A percentile compares a stretch with the other conserved stretches of the same genome.
Conservation (phyloP, 2,797 vertebrate species). For the Rhinogobio ventralis region DNA sequence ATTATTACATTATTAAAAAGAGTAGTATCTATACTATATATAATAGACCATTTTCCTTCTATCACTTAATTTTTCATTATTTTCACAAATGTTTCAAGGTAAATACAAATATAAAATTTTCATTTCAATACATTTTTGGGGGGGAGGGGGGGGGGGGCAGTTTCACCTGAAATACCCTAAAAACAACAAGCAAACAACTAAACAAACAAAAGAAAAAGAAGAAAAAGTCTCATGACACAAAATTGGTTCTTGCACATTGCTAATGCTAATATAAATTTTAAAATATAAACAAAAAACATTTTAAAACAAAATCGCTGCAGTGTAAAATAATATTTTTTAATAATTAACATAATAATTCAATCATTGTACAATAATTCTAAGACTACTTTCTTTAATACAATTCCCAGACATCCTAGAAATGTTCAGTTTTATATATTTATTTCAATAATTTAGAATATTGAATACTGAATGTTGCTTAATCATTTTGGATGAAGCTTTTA, state of each 20-base stretch:
- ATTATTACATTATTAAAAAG: too few species aligned
- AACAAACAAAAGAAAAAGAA: too few species aligned
- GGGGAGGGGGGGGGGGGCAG: too few species aligned
- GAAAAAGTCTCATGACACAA: too few species aligned
- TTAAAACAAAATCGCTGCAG: too few species aligned
- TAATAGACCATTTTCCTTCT: background rate
- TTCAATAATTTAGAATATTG: background rate
- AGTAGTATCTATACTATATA: too few species aligned
- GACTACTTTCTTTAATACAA: background rate
- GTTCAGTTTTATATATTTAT: background rate
- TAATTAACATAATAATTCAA: background rate
- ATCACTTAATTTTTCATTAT: background rate
- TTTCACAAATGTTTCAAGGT: too few species aligned
- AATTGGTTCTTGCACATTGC: background rate
- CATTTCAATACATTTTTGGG: too few species aligned
- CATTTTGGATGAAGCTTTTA: background rate
- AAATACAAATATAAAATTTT: too few species aligned
- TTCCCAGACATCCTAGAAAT: background rate
- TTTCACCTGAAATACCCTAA: too few species aligned
- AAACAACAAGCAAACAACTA: too few species aligned
- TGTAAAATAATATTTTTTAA: background rate
- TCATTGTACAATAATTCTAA: background rate
- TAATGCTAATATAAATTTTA: background rate
- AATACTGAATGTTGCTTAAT: background rate
- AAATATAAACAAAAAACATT: too few species aligned